Base-by-base conservation (phyloP, 2,113 vertebrate species). In the Ursus arctos region DNA sequence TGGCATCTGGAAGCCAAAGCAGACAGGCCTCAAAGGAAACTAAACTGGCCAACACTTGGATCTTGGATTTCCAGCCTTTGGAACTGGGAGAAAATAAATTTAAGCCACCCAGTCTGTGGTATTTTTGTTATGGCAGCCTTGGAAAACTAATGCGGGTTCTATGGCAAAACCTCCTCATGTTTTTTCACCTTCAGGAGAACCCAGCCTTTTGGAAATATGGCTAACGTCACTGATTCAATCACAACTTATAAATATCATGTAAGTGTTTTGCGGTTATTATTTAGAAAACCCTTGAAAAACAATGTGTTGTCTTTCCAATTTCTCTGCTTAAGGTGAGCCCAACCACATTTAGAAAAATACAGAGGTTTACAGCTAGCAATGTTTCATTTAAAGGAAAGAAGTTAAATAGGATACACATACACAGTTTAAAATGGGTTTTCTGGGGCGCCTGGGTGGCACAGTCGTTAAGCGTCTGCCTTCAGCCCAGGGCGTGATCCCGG, bases 181-280 rank as follows among this genome's bases (percentile, higher is more conserved):
- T 97, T 97, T 98, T 77, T 97, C 83, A 96, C 43, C 88, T 94
- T 96, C 76, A 85, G 65, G 93, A 97, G 82, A 97, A 95, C 86
- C 80, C 47, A 88, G 61, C 4, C 24, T 96, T 98, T 97, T 33
- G 80, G 69, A 94, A 71, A 95, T 96, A 94, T 26, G 14, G 21
- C 59, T 63, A 67, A 86, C 90, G 24, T 63, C 65, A 94, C 33
- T 63, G 95, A 97, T 97, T 98, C 82, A 92, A 74, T 51, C 65
- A 65, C 18, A 88, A 81, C 0, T 85, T 69, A 65, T 83, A 97
- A 94, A 96, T 72, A 87, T 91, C 72, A 16, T 40, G 40, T 84
- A 94, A 49, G 57, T n/a, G 9, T n/a, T 40, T 55, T 79, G 1
- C 51, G 18, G 24, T 40, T 95, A 96, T 77, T 96, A 47, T 74